Conservation (phyloP, 2,888 invertebrate genomes). For the Apoda limacodes region DNA sequence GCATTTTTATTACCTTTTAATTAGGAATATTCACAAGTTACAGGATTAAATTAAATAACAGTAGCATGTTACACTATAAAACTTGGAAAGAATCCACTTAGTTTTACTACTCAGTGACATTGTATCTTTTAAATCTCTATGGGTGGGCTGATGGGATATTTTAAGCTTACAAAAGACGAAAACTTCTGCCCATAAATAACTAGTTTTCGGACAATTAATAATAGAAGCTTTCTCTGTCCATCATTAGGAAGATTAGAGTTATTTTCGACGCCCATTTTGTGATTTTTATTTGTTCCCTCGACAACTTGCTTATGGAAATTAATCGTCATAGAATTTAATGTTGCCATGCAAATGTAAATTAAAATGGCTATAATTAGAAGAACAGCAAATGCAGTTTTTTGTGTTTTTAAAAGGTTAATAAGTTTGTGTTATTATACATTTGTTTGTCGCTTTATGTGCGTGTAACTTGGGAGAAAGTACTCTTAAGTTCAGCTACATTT, state of each 20-base stretch:
- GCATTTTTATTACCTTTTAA: too few relatives aligned
- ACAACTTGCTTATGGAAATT: too few relatives aligned
- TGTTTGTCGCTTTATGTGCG: too few relatives aligned
- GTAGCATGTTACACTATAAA: conserved; percentile 1
- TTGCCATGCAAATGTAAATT: too few relatives aligned
- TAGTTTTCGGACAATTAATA: conserved; percentile 63
- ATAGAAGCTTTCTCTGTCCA: conserved; percentile 44
- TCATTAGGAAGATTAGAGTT: conserved; percentile 33
- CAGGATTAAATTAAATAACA: conserved; percentile 6
- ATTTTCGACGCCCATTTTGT: background rate
- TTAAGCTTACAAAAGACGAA: conserved; percentile 40
- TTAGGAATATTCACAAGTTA: conserved; percentile 5
- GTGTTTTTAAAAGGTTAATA: too few relatives aligned
- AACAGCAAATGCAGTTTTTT: too few relatives aligned
- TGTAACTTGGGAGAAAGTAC: too few relatives aligned
- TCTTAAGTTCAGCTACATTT: too few relatives aligned
- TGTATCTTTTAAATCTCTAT: conserved; percentile 31
- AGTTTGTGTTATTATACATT: too few relatives aligned
- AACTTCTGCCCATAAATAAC: conserved; percentile 55
- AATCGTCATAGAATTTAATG: too few relatives aligned
- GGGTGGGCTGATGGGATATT: conserved; percentile 59
- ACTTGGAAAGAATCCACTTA: conserved; percentile 36
- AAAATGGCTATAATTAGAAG: too few relatives aligned
- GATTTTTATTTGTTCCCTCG: too few relatives aligned
- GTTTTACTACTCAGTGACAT: conserved; percentile 41